Evolutionary conservation across 2,797 vertebrate genomes (phyloP), one percentile per base, ranked within the genome.

Genomic region (Xerus rutilus): DNA sequence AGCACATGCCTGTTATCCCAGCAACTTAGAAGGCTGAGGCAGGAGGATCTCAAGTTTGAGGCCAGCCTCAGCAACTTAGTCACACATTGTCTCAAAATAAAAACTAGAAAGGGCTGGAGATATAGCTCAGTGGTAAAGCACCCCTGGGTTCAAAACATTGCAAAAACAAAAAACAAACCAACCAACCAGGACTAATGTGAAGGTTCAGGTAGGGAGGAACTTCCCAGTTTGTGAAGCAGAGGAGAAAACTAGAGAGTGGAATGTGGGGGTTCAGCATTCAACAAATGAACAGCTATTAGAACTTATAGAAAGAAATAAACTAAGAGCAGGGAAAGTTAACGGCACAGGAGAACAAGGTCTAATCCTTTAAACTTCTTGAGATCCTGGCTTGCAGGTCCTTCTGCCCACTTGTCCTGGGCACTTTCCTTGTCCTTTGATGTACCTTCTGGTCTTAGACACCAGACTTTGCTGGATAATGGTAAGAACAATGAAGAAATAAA

Each of bases 401-500:
- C 47, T 18, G n/a, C 25, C 13, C 5, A 25, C 32, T 70, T 18
- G 1, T 12, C 35, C 23, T 84, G 28, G 39, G 39, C 13, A 4
- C 57, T 18, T 78, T 28, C 64, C 49, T 11, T 70, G 35, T 7
- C 47, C 18, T 67, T 21, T 18, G 18, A 6, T 25, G 10, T 4
- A 12, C 23, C 28, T 70, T 81, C 39, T 67, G 67, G 62, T 72
- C 52, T 88, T 73, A n/a, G 54, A 17, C 20, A 25, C 39, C 35
- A 74, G 43, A 79, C 43, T 2, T 30, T 85, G 11, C 72, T 91
- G 30, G 3, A 9, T 70, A 39, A 82, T 73, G 23, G 28, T 30
- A 35, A 91, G 43, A 59, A 69, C 10, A 65, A 83, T 13, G 23
- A 76, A 57, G 87, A 93, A 91, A 62, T 45, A 87, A 90, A 72